A percentile compares a stretch with the other conserved stretches of the same genome.
Conservation (phyloP, 2,888 invertebrate species). For the Deladenus siricidicola region DNA sequence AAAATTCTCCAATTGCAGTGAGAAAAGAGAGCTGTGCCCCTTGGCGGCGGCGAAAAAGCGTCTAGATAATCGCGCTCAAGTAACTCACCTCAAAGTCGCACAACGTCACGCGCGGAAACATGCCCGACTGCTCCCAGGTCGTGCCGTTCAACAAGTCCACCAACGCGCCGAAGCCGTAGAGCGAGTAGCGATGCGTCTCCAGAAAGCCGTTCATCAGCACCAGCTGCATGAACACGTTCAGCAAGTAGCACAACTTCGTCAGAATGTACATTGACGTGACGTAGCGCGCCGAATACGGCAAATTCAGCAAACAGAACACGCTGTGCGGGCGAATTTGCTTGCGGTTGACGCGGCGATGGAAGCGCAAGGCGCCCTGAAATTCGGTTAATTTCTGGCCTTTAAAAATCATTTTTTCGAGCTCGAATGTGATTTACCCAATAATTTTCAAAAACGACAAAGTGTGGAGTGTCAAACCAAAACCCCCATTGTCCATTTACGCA, state of each 20-base stretch:
- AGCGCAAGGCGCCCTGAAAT: slow-evolving; percentile 50
- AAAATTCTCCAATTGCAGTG: too few relatives aligned
- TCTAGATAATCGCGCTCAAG: background rate
- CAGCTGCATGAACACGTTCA: slow-evolving; percentile 49
- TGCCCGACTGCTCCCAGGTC: slow-evolving; percentile 48
- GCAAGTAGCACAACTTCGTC: slow-evolving; percentile 50
- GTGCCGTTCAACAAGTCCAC: slow-evolving; percentile 47
- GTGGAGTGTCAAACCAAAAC: too few relatives aligned
- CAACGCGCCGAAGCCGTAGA: slow-evolving; percentile 50
- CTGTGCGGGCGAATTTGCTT: slow-evolving; percentile 48
- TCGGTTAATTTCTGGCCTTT: slow-evolving; percentile 3
- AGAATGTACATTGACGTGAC: slow-evolving; percentile 46
- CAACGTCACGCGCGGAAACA: slow-evolving; percentile 43
- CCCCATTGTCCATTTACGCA: too few relatives aligned
- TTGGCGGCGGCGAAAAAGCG: too few relatives aligned
- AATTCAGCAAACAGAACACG: slow-evolving; percentile 45
- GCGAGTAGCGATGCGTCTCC: slow-evolving; percentile 41
- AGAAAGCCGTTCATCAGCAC: slow-evolving; percentile 50
- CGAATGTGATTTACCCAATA: too few relatives aligned
- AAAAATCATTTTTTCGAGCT: background rate
- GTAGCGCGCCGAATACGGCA: slow-evolving; percentile 52
- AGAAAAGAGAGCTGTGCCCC: too few relatives aligned
- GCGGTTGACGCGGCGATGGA: slow-evolving; percentile 50
- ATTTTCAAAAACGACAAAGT: too few relatives aligned
- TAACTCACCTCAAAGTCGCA: slow-evolving; percentile 46